phyloP scores from a whole-genome alignment of 2,888 invertebrate genomes.

The Dendrolimus pini region DNA sequence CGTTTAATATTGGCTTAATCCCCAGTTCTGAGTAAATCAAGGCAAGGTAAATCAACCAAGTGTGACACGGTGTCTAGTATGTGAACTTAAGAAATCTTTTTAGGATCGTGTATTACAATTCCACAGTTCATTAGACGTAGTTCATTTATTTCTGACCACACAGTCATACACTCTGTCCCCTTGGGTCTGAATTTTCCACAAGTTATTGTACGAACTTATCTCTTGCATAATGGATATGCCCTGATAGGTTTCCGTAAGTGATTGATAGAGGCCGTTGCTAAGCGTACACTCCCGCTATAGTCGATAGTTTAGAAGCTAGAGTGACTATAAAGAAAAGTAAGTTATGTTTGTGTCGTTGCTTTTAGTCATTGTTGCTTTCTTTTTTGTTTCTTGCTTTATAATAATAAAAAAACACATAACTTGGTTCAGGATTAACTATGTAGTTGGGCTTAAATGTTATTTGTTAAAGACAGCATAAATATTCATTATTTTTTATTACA shows the following conservation, averaged over 20 bases:
- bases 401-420: too few relatives aligned
- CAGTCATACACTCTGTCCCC: constrained; percentile 11
- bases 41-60: too few relatives aligned
- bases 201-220: constrained; percentile 70
- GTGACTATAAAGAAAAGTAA: neutral
- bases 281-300: constrained; percentile 22
- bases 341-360: constrained; percentile 1
- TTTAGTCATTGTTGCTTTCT: too few relatives aligned
- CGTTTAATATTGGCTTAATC: too few relatives aligned
- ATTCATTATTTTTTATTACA: too few relatives aligned
- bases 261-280: constrained; percentile 62
- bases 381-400: too few relatives aligned
- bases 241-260: constrained; percentile 75
- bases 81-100: too few relatives aligned
- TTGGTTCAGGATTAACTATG: too few relatives aligned
- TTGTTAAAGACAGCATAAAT: too few relatives aligned
- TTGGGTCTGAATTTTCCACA: constrained; percentile 42
- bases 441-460: too few relatives aligned
- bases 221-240: constrained; percentile 73
- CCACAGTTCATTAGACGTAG: neutral
- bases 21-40: too few relatives aligned
- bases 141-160: constrained; percentile 2
- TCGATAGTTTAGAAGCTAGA: constrained; percentile 1
- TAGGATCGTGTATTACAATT: neutral
- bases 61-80: too few relatives aligned